Base-by-base conservation (phyloP, 2,888 invertebrate species). In the Drosophila suboccidentalis region DNA sequence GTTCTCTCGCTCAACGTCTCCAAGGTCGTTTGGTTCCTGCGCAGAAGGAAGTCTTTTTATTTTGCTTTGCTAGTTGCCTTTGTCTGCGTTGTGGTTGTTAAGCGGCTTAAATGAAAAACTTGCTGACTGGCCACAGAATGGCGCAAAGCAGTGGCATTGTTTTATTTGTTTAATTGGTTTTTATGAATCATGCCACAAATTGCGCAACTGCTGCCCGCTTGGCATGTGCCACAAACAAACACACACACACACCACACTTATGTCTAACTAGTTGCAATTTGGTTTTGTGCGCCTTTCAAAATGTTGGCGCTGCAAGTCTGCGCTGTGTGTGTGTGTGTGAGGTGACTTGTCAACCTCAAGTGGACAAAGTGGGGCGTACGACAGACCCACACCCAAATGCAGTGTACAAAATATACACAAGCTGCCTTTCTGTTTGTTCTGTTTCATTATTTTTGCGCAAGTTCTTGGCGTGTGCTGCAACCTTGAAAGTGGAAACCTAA, bases 401-500 rank as follows among this genome's bases (percentile, higher is more conserved):
- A 71, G 29, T 44, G 57, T 36, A n/a, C n/a, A 60, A 59, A 61
- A 62, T 62, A 46, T 65, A 59, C 58, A 71, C 53, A 36, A 71
- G 51, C 63, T 67, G 61, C 78, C 68, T 65, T 76, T 66, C 74
- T 29, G 63, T 75, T 72, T 71, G 61, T 51, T 55, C 59, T 69
- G 41, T 55, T 63, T 62, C 50, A 49, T 34, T 63, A 50, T 65
- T 69, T 66, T 77, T 81, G 72, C 70, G 81, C 84, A 67, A 79
- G 84, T 83, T 85, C 88, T 85, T 79, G 65, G 71, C 68, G 50
- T 54, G 47, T 55, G 47, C 73, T 54, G 54, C 88, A 90, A 86
- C 86, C 86, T 86, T 86, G 86, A 90, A 90, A 88, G 86, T 86
- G 86, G 66, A 75, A 78, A 83, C 77, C 63, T 49, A 70, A 72